phyloP scores from a whole-genome alignment of 1,140 invertebrate genomes.

The Leptinotarsa undecemlineata region DNA sequence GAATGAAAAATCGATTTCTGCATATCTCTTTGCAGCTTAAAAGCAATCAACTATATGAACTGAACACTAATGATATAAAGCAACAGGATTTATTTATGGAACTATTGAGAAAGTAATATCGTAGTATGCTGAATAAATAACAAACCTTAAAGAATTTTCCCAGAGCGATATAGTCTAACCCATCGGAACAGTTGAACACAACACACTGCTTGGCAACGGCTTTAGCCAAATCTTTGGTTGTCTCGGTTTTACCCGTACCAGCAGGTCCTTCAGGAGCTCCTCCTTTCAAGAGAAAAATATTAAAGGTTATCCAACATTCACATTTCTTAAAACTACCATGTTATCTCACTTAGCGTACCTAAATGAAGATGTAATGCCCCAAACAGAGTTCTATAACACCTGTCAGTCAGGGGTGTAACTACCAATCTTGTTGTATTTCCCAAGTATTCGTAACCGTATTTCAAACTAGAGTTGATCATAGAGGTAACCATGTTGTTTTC shows the following conservation, averaged over 20 bases:
- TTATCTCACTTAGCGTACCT: slow-evolving; percentile 52
- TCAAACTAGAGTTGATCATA: slow-evolving; percentile 90
- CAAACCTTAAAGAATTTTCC: slow-evolving; percentile 94
- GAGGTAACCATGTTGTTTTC: slow-evolving; percentile 73
- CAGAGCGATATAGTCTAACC: slow-evolving; percentile 88
- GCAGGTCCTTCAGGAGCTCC: slow-evolving; percentile 94
- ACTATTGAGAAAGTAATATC: too few species aligned
- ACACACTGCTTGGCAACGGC: slow-evolving; percentile 95
- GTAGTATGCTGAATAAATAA: neutral
- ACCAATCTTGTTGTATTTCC: slow-evolving; percentile 88
- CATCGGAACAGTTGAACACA: slow-evolving; percentile 95
- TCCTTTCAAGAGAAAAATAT: slow-evolving; percentile 51
- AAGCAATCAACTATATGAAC: too few species aligned
- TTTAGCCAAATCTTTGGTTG: slow-evolving; percentile 94
- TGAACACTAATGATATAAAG: too few species aligned
- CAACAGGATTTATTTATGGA: too few species aligned
- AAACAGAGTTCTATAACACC: slow-evolving; percentile 91
- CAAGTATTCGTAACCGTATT: slow-evolving; percentile 95
- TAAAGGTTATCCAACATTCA: slow-evolving; percentile 3
- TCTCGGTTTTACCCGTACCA: slow-evolving; percentile 95
- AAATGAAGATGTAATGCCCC: slow-evolving; percentile 85
- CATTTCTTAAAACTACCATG: neutral
- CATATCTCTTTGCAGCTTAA: too few species aligned
- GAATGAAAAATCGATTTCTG: too few species aligned
- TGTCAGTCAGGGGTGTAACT: slow-evolving; percentile 88